These are phyloP conservation scores for Typhlichthys subterraneus DNA, from an alignment of 2,797 vertebrate genomes.

Conservation along the genomic window DNA sequence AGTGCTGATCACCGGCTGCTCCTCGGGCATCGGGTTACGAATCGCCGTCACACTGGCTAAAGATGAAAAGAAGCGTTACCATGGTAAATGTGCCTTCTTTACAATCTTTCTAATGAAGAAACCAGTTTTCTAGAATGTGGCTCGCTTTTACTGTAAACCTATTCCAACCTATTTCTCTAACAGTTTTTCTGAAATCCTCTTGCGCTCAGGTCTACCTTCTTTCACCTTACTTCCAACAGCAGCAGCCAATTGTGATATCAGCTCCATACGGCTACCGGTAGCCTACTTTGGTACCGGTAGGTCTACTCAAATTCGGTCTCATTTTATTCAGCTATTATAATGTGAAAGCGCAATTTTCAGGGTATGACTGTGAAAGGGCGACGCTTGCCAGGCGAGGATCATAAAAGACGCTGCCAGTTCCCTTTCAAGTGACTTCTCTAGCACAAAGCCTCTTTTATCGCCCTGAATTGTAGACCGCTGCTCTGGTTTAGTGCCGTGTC, in stretches of 20 bases:
- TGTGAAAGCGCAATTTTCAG: constrained; percentile 76
- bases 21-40: constrained; percentile 90
- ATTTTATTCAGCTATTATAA: constrained; percentile 68
- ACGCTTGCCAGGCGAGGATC: constrained; percentile 72
- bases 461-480: constrained; percentile 77
- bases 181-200: background rate
- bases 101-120: constrained; percentile 48
- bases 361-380: constrained; percentile 65
- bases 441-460: constrained; percentile 82
- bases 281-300: constrained; percentile 35
- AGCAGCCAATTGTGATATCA: constrained; percentile 27
- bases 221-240: background rate
- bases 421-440: constrained; percentile 83
- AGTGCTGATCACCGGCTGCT: constrained; percentile 93
- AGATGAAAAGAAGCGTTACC: constrained; percentile 87
- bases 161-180: background rate
- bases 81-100: constrained; percentile 82
- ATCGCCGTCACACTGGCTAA: constrained; percentile 87
- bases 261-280: constrained; percentile 26
- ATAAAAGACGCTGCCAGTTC: constrained; percentile 80
- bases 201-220: constrained; percentile 37
- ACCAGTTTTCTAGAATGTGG: constrained; percentile 2
- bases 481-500: constrained; percentile 82
- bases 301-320: constrained; percentile 32
- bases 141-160: constrained; percentile 15